Evolutionary conservation across 2,888 invertebrate species (phyloP).

Genomic region (Thereva nobilitata): DNA sequence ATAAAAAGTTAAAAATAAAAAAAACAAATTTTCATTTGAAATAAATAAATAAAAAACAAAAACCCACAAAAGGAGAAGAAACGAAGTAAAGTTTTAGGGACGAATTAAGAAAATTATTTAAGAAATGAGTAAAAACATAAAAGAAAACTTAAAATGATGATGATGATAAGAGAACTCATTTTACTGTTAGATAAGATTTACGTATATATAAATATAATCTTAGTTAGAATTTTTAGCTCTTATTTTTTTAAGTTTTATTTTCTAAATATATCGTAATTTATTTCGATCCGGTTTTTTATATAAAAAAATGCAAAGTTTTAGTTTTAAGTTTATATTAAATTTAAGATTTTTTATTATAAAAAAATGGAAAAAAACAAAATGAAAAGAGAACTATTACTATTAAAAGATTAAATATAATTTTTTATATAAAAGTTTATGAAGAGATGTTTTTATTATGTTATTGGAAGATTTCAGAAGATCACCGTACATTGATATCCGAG

Average conservation of each 20-base stretch:
- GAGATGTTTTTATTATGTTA: conserved; percentile 1
- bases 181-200: conserved; percentile 21
- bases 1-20: conserved; percentile 18
- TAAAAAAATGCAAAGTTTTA: conserved; percentile 12
- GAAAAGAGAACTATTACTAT: conserved; percentile 18
- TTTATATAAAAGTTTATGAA: conserved; percentile 18
- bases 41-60: background rate
- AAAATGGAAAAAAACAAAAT: conserved; percentile 2
- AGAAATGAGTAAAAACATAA: background rate
- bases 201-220: conserved; percentile 11
- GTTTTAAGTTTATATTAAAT: conserved; percentile 16
- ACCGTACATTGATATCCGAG: background rate
- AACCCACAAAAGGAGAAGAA: background rate
- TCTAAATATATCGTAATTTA: conserved; percentile 25
- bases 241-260: conserved; percentile 14
- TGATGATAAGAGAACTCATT: too few species aligned
- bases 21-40: conserved; percentile 5
- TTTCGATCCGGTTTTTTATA: conserved; percentile 22
- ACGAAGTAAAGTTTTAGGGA: conserved; percentile 10
- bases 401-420: conserved; percentile 31
- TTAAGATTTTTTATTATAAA: conserved; percentile 30
- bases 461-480: background rate
- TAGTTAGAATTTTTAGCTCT: conserved; percentile 12
- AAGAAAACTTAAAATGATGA: conserved; percentile 3
- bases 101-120: conserved; percentile 5